Base-by-base conservation (phyloP, 2,888 invertebrate genomes). In the Linnaemya tessellans region DNA sequence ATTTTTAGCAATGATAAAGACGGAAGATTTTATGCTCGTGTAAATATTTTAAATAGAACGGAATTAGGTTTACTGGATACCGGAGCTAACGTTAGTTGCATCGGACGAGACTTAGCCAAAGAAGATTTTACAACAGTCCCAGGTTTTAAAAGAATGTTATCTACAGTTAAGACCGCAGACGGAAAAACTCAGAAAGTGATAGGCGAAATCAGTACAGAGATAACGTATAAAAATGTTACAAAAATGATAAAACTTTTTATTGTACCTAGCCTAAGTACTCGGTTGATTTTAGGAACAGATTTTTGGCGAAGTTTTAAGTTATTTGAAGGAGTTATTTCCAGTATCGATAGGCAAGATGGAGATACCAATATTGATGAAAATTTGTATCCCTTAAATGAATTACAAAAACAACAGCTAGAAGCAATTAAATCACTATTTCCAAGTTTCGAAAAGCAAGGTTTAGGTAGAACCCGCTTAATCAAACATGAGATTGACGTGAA, bases 1-100 rank as follows among this genome's bases (percentile, higher is more conserved):
- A 62, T 62, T 10, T 62, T 62, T n/a, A 62, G 62, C 20, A 62
- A 38, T 18, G 38, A 62, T 3, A 11, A 18, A 1, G 62, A 62
- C 18, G 62, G 62, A 10, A 62, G 62, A 18, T 41, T 20, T 38
- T 62, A 62, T 10, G 62, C 38, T 13, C 1, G 11, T 2, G 54
- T 54, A 11, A 22, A 54, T 25, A 11, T 22, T 54, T 25, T 22
- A 22, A 15, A 25, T 11, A 54, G 5, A 0, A 54, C 11, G 1
- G 54, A 54, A 4, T 13, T 54, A 22, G 25, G 54, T 13, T 49
- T 49, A 18, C 18, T 49, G 4, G 18, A 49, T 49, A 49, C 49
- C 0, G 49, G 49, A 49, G 49, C 49, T 1, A 49, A 18, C 7
- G n/a, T 49, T 4, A 49, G 49, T 54, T 58, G 58, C 8, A 58